phyloP scores from a whole-genome alignment of 2,797 vertebrate genomes.

The Acrossocheilus wenchowensis region DNA sequence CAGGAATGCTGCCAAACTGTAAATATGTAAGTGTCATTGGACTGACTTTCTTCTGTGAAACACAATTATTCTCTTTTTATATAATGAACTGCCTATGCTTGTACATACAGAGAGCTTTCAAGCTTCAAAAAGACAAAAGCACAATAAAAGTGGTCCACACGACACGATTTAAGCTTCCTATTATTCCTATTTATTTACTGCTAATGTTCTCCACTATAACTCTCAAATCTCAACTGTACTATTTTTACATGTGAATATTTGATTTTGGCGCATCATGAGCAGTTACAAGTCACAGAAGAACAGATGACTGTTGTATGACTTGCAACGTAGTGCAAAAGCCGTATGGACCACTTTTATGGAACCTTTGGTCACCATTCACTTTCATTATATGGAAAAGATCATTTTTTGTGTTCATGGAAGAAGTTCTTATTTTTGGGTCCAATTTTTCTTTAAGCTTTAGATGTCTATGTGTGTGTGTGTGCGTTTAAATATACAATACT shows the following conservation, averaged over 20 bases:
- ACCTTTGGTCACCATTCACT: neutral
- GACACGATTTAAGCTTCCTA: neutral
- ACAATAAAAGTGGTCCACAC: neutral
- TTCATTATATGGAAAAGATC: neutral
- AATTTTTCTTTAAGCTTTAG: neutral
- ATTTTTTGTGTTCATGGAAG: neutral
- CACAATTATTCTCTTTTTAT: neutral
- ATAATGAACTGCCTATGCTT: neutral
- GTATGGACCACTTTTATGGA: neutral
- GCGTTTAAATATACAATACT: slow-evolving; percentile 30
- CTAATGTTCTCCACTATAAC: neutral
- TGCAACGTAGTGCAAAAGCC: neutral
- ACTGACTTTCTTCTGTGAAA: neutral
- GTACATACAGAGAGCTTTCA: neutral
- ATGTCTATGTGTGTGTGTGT: slow-evolving; percentile 15
- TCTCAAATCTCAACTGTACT: neutral
- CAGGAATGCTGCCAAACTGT: neutral
- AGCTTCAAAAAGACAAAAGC: neutral
- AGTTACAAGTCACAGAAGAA: neutral
- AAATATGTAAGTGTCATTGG: neutral
- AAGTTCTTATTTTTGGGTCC: neutral
- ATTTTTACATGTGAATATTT: neutral
- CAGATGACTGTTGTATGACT: neutral
- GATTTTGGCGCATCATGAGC: neutral
- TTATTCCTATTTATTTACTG: neutral